Evolutionary conservation across 2,113 vertebrate species (phyloP).

Genomic region (Ceuthmochares aereus): DNA sequence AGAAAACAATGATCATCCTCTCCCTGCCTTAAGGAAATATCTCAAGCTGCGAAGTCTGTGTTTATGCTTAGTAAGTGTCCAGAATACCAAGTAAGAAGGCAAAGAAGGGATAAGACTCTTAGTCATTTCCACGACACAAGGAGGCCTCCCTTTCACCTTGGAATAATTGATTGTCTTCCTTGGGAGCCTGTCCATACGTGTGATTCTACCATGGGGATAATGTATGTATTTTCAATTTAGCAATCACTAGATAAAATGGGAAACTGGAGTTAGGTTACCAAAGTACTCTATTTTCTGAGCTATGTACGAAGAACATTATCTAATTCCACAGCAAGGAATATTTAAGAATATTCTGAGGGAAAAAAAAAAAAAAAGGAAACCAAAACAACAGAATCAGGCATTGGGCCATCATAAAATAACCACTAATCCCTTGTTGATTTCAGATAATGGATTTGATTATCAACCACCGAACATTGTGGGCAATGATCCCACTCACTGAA

Average conservation of each 20-base stretch:
- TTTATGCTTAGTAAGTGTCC: neutral
- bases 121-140: neutral
- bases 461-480: neutral
- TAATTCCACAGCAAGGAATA: neutral
- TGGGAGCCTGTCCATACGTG: fast-evolving
- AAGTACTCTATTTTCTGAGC: neutral
- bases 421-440: neutral
- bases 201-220: neutral
- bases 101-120: neutral
- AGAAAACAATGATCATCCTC: neutral
- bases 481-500: neutral
- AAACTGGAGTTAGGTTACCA: neutral
- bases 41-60: neutral
- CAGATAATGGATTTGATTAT: neutral
- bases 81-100: neutral
- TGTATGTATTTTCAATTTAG: neutral
- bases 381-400: neutral
- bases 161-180: neutral
- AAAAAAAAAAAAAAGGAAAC: neutral
- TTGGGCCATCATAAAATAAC: neutral
- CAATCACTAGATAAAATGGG: neutral
- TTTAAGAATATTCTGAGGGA: neutral
- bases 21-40: neutral
- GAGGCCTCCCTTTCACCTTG: neutral
- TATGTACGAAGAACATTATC: neutral